Evolutionary conservation across 2,113 vertebrate species (phyloP).

Genomic region (Coryphaenoides rupestris): DNA sequence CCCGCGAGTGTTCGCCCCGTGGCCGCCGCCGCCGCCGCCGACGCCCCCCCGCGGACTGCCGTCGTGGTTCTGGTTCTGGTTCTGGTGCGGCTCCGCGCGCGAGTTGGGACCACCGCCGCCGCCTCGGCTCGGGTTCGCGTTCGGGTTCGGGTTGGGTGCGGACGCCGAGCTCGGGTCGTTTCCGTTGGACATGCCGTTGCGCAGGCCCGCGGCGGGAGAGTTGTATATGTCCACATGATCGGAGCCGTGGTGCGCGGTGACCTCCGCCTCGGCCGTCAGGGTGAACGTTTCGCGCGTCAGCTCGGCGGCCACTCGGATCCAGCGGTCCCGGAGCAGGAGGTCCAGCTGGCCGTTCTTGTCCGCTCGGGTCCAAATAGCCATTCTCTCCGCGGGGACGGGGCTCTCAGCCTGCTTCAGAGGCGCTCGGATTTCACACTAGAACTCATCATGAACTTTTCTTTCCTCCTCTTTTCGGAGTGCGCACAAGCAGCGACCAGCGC

Average conservation of each 20-base stretch:
- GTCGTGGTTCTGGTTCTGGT: too few relatives aligned
- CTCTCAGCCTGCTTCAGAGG: conserved; percentile 52
- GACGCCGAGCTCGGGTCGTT: conserved; percentile 62
- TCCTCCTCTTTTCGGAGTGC: conserved; percentile 53
- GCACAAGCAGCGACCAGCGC: conserved; percentile 35
- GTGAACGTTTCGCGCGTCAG: conserved; percentile 85
- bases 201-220: conserved; percentile 60
- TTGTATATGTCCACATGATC: conserved; percentile 60
- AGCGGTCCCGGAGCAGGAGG: conserved; percentile 90
- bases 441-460: conserved; percentile 72
- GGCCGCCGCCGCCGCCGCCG: too few relatives aligned
- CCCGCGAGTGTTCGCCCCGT: conserved; percentile 55
- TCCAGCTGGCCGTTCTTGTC: conserved; percentile 89
- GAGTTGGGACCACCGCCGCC: conserved; percentile 26
- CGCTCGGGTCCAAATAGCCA: conserved; percentile 94
- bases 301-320: conserved; percentile 89
- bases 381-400: conserved; percentile 58
- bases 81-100: conserved; percentile 44
- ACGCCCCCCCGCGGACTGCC: conserved; percentile 68
- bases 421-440: conserved; percentile 55
- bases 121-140: conserved; percentile 44
- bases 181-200: conserved; percentile 86
- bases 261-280: conserved; percentile 80
- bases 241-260: conserved; percentile 33
- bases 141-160: too few relatives aligned